Conservation (phyloP, 2,113 vertebrate species). For the Psammodynastes pulverulentus region DNA sequence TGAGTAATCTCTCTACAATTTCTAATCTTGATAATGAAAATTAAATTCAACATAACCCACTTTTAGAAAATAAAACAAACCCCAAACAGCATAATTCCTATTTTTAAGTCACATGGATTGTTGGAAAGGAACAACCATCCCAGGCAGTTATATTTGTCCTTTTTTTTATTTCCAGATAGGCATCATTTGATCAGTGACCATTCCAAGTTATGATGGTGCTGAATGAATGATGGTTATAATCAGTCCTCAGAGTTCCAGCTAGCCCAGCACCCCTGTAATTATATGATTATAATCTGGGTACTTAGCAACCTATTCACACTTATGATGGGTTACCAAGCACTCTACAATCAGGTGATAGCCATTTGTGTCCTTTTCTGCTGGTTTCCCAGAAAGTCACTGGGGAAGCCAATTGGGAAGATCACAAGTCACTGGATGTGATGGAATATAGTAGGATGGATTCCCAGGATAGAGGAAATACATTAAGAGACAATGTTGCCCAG, state of each 20-base stretch:
- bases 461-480: neutral
- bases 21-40: neutral
- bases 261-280: neutral
- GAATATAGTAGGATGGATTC: neutral
- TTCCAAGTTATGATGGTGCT: neutral
- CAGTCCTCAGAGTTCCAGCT: neutral
- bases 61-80: neutral
- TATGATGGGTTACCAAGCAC: neutral
- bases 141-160: neutral
- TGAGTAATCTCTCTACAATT: neutral
- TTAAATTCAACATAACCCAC: neutral
- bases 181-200: neutral
- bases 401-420: neutral
- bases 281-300: neutral
- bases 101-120: neutral
- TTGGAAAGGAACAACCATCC: neutral
- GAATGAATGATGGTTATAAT: neutral
- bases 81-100: neutral
- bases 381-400: neutral
- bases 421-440: neutral
- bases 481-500: neutral
- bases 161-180: neutral
- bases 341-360: neutral
- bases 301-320: neutral
- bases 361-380: neutral